phyloP scores from a whole-genome alignment of 92 coral and sea anemone species.

The Zoanthus sociatus region DNA sequence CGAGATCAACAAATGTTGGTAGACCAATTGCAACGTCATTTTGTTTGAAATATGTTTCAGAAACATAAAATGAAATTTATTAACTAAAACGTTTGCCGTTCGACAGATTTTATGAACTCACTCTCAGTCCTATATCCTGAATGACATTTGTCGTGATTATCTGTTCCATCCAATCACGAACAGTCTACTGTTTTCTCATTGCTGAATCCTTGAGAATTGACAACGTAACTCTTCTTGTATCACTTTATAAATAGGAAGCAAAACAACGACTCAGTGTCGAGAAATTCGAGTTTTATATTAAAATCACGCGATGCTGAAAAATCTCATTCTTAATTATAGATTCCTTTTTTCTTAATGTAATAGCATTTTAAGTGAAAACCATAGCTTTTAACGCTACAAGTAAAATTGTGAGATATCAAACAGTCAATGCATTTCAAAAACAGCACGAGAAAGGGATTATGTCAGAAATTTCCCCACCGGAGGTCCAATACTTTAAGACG shows the following conservation, averaged over 20 bases:
- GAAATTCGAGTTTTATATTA: slow-evolving; percentile 56
- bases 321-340: not conserved
- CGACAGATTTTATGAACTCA: not conserved
- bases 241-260: slow-evolving; percentile 69
- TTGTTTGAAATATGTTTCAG: not conserved
- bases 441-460: slow-evolving; percentile 36
- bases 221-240: slow-evolving; percentile 11
- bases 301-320: not conserved
- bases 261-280: slow-evolving; percentile 83
- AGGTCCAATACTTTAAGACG: slow-evolving; percentile 41
- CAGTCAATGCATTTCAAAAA: slow-evolving; percentile 15
- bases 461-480: slow-evolving; percentile 29
- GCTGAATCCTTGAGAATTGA: slow-evolving; percentile 28
- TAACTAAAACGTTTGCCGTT: not conserved
- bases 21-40: slow-evolving; percentile 20
- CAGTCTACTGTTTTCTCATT: slow-evolving; percentile 62
- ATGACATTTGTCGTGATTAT: slow-evolving; percentile 42
- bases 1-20: not conserved
- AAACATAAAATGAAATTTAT: not conserved
- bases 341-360: not conserved
- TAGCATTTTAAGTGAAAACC: not conserved
- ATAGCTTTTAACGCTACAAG: not conserved
- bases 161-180: slow-evolving; percentile 53
- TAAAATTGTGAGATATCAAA: not conserved
- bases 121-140: not conserved